Percentiles rank a stretch among this genome's conserved stretches.
Conservation (phyloP, 2,797 vertebrate genomes). For the Chrysocyon brachyurus region DNA sequence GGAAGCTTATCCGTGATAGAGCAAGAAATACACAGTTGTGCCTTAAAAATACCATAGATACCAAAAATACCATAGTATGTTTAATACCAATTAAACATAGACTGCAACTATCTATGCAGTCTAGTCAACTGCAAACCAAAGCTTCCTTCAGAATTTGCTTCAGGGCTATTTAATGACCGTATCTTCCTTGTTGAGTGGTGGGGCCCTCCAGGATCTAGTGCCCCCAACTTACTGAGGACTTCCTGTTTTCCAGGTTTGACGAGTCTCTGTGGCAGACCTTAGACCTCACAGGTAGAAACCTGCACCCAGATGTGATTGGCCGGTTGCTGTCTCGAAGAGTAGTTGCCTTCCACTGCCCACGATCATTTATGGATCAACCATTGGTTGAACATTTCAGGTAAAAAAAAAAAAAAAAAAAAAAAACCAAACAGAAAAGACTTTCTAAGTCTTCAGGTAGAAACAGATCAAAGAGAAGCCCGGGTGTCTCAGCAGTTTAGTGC, state of each 20-base stretch:
- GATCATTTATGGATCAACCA: constrained; percentile 91
- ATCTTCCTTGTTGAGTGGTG: neutral
- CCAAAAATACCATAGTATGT: neutral
- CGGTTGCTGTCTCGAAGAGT: constrained; percentile 92
- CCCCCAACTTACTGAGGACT: neutral
- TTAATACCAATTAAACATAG: neutral
- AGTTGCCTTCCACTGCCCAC: constrained; percentile 93
- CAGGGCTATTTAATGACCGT: neutral
- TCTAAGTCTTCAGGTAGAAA: neutral
- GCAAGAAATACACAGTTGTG: neutral
- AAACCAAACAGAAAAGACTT: neutral
- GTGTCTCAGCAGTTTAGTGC: too few relatives aligned
- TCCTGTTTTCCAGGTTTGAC: constrained; percentile 90
- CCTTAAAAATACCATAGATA: neutral
- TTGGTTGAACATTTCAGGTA: constrained; percentile 90
- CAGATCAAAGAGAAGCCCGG: neutral
- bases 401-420: constrained; percentile 74
- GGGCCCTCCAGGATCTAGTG: neutral
- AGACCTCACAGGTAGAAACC: constrained; percentile 92
- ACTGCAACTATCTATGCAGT: too few relatives aligned
- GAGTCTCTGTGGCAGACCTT: constrained; percentile 96
- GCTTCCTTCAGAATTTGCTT: neutral
- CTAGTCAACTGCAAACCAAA: neutral
- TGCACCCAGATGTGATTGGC: constrained; percentile 90
- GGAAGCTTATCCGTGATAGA: neutral